These are phyloP conservation scores for Myotis pilosus DNA, from an alignment of 2,797 vertebrate species.

Conservation along the genomic window DNA sequence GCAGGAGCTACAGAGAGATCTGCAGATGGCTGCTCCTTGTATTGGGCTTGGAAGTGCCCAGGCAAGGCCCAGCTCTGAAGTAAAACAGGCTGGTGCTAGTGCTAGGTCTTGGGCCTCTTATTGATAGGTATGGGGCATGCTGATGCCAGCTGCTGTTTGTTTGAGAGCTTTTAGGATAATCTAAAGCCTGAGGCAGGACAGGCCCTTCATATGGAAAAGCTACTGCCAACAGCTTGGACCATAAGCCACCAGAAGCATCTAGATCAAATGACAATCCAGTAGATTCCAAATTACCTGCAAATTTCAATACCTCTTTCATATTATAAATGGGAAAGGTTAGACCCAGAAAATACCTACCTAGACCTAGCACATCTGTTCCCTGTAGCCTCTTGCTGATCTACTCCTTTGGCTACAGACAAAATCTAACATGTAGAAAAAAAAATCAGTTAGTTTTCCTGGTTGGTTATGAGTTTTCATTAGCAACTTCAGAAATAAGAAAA, in stretches of 20 bases:
- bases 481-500: background rate
- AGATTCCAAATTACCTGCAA: constrained; percentile 11
- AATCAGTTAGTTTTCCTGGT: background rate
- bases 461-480: constrained; percentile 10
- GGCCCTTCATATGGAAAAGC: too few species aligned
- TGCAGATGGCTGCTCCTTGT: too few species aligned
- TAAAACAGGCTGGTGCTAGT: too few species aligned
- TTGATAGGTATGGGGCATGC: too few species aligned
- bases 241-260: background rate
- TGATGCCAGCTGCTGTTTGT: too few species aligned
- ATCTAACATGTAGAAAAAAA: background rate
- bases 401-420: background rate
- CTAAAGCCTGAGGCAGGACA: too few species aligned
- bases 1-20: too few species aligned
- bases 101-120: too few species aligned
- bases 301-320: background rate
- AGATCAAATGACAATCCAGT: background rate
- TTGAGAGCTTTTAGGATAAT: too few species aligned
- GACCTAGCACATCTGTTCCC: background rate
- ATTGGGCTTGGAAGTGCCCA: too few species aligned
- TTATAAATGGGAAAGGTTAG: background rate
- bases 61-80: too few species aligned
- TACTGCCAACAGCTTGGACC: too few species aligned
- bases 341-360: background rate
- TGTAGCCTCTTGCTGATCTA: background rate